These are phyloP conservation scores for Ahaetulla prasina DNA, from an alignment of 2,113 vertebrate genomes.

Conservation along the genomic window DNA sequence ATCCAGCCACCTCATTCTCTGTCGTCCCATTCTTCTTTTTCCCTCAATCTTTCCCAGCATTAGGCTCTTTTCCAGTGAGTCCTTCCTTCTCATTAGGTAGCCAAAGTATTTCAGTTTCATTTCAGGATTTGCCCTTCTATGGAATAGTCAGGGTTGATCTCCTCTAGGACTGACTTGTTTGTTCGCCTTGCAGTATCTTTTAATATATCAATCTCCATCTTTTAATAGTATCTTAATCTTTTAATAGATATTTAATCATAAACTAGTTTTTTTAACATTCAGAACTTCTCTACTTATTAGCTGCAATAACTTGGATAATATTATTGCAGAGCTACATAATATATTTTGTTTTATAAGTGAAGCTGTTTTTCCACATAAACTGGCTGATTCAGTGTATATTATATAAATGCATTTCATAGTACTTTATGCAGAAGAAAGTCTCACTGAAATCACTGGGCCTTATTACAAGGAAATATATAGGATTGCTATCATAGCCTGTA, in stretches of 20 bases:
- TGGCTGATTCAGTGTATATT: not conserved
- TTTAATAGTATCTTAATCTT: too few relatives aligned
- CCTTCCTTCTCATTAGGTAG: too few relatives aligned
- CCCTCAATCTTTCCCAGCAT: too few relatives aligned
- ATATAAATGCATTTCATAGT: not conserved
- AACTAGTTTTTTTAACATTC: conserved; percentile 31
- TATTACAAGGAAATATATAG: not conserved
- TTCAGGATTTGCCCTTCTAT: too few relatives aligned
- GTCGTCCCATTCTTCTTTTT: too few relatives aligned
- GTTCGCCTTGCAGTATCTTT: too few relatives aligned
- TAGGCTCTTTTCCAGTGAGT: too few relatives aligned
- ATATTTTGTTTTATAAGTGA: not conserved
- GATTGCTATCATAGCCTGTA: not conserved
- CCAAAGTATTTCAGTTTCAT: too few relatives aligned
- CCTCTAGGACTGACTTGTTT: too few relatives aligned
- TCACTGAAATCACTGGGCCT: not conserved
- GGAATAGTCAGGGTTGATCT: too few relatives aligned
- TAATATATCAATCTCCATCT: too few relatives aligned
- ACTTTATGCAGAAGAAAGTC: not conserved
- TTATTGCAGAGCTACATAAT: not conserved
- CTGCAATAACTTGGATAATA: not conserved
- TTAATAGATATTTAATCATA: conserved; percentile 24
- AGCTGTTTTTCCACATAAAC: not conserved
- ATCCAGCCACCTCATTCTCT: too few relatives aligned
- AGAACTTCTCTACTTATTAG: not conserved